Evolutionary conservation across 2,797 vertebrate genomes (phyloP), one percentile per base, ranked within the genome.

Genomic region (Lophius americanus): DNA sequence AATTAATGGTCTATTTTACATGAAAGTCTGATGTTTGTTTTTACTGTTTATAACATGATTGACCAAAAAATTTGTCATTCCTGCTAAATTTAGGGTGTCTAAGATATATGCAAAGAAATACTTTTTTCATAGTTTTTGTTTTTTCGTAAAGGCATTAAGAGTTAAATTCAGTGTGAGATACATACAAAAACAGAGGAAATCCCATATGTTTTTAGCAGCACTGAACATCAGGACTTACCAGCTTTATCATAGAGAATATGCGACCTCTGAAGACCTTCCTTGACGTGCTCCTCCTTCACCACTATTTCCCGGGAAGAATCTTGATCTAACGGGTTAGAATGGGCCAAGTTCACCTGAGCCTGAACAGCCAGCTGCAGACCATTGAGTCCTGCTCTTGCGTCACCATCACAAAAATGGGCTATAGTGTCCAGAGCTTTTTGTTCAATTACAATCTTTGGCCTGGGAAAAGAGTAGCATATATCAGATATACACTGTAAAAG

Each of bases 211-310:
- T 23, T 23, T 23, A 23, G 23, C 23, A 23, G 23, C 23, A 23
- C 43, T 38, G 33, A 13, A 8, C 3, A 44, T 23, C 10, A 49
- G 37, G 23, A 73, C 94, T 91, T 79, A 97, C 98, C 98, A 61
- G 97, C 98, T 91, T 95, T 95, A 81, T 99, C 98, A 51, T 99
- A 99, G 7, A 99, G 92, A 80, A 99, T 96, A 73, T 99, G 98
- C 10, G 98, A 98, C 65, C 95, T 94, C 86, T 99, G 98, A 1
- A 99, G 94, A 12, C 96, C 98, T 82, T 98, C 97, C 83, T 99
- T 99, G 51, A 97, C 57, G 0, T 99, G 95, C 3, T 94, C 91
- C 88, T 99, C 98, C 7, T 92, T 96, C 67, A 99, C 88, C 64
- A 97, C 14, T 57, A 95, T 84, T 37, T 82, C 79, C 66, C 73